A percentile compares a stretch with the other conserved stretches of the same genome.
These are phyloP conservation scores for Nomada hirtipes DNA, from an alignment of 2,888 invertebrate species.

Conservation along the genomic window DNA sequence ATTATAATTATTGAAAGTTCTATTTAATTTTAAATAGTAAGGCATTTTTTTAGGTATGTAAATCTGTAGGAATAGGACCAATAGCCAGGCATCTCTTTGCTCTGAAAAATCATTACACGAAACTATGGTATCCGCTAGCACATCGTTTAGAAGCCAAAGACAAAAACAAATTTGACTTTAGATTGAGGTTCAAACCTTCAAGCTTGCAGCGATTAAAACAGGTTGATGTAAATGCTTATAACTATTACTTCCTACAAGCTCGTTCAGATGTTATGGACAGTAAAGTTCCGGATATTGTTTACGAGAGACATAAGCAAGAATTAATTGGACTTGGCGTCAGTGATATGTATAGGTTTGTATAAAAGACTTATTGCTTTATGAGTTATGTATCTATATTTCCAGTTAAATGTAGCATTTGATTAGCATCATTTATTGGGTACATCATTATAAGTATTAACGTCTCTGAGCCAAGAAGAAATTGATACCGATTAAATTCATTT, in stretches of 20 bases:
- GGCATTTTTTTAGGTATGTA: slow-evolving; percentile 86
- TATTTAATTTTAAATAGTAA: slow-evolving; percentile 13
- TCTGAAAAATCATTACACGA: slow-evolving; percentile 88
- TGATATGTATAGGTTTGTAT: slow-evolving; percentile 89
- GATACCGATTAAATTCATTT: not conserved
- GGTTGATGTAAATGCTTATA: slow-evolving; percentile 91
- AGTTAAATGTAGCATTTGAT: not conserved
- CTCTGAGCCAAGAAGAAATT: too few relatives aligned
- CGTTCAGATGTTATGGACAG: slow-evolving; percentile 92
- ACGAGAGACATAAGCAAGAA: slow-evolving; percentile 91
- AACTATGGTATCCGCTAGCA: slow-evolving; percentile 90
- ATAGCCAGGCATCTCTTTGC: slow-evolving; percentile 92
- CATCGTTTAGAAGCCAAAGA: slow-evolving; percentile 85
- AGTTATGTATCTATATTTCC: slow-evolving; percentile 8
- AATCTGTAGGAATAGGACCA: slow-evolving; percentile 90
- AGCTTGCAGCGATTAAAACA: slow-evolving; percentile 87
- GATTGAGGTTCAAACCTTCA: slow-evolving; percentile 92
- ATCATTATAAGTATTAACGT: too few relatives aligned
- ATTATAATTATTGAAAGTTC: not conserved
- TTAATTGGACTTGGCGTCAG: slow-evolving; percentile 93
- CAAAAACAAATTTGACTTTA: slow-evolving; percentile 88
- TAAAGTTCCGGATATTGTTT: slow-evolving; percentile 91
- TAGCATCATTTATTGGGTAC: too few relatives aligned
- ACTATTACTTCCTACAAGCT: slow-evolving; percentile 94
- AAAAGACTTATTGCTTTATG: slow-evolving; percentile 1